Percentiles rank a stretch among this genome's conserved stretches.
phyloP scores from a whole-genome alignment of 1,140 invertebrate genomes.

The Melitaea cinxia region DNA sequence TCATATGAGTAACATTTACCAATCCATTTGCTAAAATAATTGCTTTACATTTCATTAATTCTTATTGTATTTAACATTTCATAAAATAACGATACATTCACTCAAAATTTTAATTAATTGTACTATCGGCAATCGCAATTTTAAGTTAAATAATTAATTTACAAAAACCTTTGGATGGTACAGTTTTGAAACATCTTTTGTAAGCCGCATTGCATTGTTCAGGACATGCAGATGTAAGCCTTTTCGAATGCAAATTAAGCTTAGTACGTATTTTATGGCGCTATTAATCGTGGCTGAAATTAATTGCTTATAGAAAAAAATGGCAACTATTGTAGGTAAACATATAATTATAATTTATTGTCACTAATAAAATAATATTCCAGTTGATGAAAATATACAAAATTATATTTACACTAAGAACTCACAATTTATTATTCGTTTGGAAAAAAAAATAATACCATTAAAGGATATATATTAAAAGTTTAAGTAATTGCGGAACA shows the following conservation, averaged over 20 bases:
- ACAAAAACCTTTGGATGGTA: not conserved
- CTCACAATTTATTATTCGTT: too few relatives aligned
- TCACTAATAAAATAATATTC: not conserved
- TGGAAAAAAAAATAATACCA: too few relatives aligned
- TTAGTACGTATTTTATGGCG: conserved; percentile 48
- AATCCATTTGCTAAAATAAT: not conserved
- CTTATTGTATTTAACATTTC: not conserved
- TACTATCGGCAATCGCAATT: not conserved
- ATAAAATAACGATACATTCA: conserved; percentile 1
- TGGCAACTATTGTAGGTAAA: not conserved
- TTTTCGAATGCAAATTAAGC: conserved; percentile 55
- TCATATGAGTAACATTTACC: not conserved
- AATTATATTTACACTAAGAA: too few relatives aligned
- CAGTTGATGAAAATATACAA: too few relatives aligned
- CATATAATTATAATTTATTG: not conserved
- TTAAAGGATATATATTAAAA: too few relatives aligned
- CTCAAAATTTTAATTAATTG: not conserved
- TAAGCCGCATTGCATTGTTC: conserved; percentile 36
- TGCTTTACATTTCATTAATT: not conserved
- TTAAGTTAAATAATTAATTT: not conserved
- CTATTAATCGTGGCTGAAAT: conserved; percentile 47
- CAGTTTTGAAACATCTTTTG: conserved; percentile 18
- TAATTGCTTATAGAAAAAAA: conserved; percentile 38
- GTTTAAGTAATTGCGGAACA: too few relatives aligned
- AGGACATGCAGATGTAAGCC: conserved; percentile 37